These are phyloP conservation scores for Drosophila subobscura DNA, from an alignment of 1,140 invertebrate species.

Conservation along the genomic window DNA sequence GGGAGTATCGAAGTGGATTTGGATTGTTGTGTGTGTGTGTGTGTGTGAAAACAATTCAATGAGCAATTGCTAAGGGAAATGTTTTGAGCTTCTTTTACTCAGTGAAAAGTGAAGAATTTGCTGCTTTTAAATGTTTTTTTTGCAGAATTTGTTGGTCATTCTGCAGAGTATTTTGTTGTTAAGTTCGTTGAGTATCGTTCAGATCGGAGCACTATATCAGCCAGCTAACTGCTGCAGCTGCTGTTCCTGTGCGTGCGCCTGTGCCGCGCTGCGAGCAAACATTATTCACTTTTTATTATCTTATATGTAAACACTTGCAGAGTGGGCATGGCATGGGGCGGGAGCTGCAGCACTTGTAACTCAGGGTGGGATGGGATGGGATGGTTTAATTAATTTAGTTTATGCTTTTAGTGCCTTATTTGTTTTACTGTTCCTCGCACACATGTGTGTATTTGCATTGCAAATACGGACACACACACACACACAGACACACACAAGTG, in stretches of 20 bases:
- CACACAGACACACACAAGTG: constrained; percentile 22
- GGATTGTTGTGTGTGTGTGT: constrained; percentile 13
- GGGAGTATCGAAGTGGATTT: not conserved
- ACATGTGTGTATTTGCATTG: constrained; percentile 11
- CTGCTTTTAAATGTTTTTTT: too few relatives aligned
- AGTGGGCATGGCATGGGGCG: too few relatives aligned
- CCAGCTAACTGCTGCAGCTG: too few relatives aligned
- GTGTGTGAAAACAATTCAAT: constrained; percentile 59
- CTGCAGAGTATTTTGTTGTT: too few relatives aligned
- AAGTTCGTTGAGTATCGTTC: too few relatives aligned
- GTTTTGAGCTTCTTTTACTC: too few relatives aligned
- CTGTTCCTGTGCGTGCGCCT: too few relatives aligned
- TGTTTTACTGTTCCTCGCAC: constrained; percentile 41
- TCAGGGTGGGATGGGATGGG: too few relatives aligned
- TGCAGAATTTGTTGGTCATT: too few relatives aligned
- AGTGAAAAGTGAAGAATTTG: too few relatives aligned
- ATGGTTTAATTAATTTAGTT: constrained; percentile 52
- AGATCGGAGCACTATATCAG: too few relatives aligned
- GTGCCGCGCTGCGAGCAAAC: constrained; percentile 23
- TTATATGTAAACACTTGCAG: constrained; percentile 40
- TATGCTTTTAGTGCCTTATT: constrained; percentile 48
- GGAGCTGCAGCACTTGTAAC: too few relatives aligned
- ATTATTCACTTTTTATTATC: constrained; percentile 68
- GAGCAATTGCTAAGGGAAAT: constrained; percentile 53
- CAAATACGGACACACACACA: constrained; percentile 20